Base-by-base conservation (phyloP, 2,113 vertebrate species). In the Acanthisitta chloris region DNA sequence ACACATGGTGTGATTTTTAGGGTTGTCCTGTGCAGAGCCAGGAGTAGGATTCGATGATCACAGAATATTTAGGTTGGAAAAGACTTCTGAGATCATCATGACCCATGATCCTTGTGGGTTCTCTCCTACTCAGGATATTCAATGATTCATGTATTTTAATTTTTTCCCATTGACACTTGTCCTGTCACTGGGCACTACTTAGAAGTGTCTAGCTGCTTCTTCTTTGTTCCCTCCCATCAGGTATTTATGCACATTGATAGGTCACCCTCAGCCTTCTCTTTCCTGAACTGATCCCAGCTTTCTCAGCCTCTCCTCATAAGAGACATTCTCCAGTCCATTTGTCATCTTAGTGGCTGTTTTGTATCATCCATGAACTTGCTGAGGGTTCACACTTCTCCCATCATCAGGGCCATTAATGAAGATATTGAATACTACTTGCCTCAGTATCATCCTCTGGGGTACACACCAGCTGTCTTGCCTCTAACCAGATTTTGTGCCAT, bases 61-160 rank as follows among this genome's bases (percentile, higher is more conserved):
- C 26, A 19, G 21, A 69, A 42, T 42, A 28, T 31, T 83, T 54
- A 33, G 25, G 20, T 9, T 70, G 55, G 34, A 77, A 61, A 82
- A 70, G 14, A 55, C 14, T 7, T 64, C 59, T 46, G 4, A 61
- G 45, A 6, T 46, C 16, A 46, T 54, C 0, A 0, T 31, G 40
- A 54, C 20, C n/a, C 4, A 6, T 69, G 40, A 54, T 48, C n/a
- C 29, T 42, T 46, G 46, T 46, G 9, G 34, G 14, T 69, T 12
- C 5, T 12, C 61, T 62, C 25, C 31, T 48, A 4, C 31, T 61
- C 34, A 19, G 25, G 34, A 26, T 26, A 48, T 33, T 48, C n/a
- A 62, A 42, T 31, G 17, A 42, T 42, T 48, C 5, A 4, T 55
- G 14, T 48, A 20, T 77, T 81, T 84, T 8, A 57, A 0, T 79